Conservation (phyloP, 1,140 invertebrate genomes). For the Popillia japonica region DNA sequence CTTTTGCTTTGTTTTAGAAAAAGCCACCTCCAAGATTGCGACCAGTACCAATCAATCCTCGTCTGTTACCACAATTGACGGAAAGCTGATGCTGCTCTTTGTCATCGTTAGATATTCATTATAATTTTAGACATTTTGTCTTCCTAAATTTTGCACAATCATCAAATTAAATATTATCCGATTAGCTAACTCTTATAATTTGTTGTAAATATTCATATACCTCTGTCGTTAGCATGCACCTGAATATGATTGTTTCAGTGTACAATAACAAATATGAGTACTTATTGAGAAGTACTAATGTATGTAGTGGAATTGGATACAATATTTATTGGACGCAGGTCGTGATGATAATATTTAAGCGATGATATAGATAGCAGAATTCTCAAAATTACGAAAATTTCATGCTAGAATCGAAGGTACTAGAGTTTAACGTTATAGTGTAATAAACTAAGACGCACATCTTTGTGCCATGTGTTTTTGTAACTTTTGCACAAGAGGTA, state of each 20-base stretch:
- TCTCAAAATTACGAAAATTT: constrained; percentile 7
- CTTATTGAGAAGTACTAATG: constrained; percentile 10
- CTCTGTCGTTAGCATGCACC: background rate
- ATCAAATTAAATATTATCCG: constrained; percentile 1
- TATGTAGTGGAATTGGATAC: background rate
- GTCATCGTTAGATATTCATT: constrained; percentile 36
- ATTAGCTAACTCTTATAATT: constrained; percentile 22
- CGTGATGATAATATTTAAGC: background rate
- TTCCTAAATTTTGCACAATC: constrained; percentile 34
- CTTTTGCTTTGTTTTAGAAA: constrained; percentile 67
- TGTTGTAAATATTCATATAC: constrained; percentile 16
- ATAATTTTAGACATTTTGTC: constrained; percentile 40
- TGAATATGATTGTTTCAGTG: constrained; percentile 23
- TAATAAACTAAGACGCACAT: constrained; percentile 24
- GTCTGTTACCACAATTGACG: constrained; percentile 68
- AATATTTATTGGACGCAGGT: background rate
- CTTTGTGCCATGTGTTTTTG: constrained; percentile 11
- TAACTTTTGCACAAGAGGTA: constrained; percentile 24
- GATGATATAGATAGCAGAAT: background rate
- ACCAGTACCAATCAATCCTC: constrained; percentile 77
- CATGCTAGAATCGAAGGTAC: background rate
- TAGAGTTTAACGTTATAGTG: background rate
- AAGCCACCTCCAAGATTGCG: constrained; percentile 77
- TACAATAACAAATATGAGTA: constrained; percentile 26
- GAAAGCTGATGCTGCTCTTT: constrained; percentile 63